Base-by-base conservation (phyloP, 2,797 vertebrate genomes). In the Phataginus tricuspis region DNA sequence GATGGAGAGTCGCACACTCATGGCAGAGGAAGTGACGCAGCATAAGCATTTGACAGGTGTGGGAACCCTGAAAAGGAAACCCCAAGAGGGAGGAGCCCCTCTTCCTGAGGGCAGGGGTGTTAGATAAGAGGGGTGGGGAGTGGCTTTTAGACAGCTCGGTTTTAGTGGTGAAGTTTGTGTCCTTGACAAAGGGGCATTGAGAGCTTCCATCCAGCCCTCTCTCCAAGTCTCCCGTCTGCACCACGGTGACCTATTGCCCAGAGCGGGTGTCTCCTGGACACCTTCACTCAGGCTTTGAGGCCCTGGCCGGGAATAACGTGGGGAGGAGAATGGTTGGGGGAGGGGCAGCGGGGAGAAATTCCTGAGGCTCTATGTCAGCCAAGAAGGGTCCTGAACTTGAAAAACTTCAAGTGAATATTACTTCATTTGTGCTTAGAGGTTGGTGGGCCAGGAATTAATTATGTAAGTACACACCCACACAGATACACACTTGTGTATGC, bases 161-260 rank as follows among this genome's bases (percentile, higher is more conserved):
- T 45, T 45, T 2, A 1, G 21, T 49, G 34, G 29, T 25, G 1
- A 61, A 23, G 25, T 75, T 61, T 64, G 51, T 14, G 45, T 21
- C 39, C 25, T 39, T 53, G 15, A n/a, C 74, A 80, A 31, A 75
- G 10, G 21, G 25, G 27, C 34, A 21, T 4, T 2, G 21, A 29
- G 53, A 0, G 4, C 37, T 51, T 14, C 7, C 27, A 12, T 31
- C 21, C 9, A 61, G 31, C 18, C 49, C 15, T 37, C 49, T 1
- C 39, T 53, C 5, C 0, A 5, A 12, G n/a, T 29, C 18, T 19
- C 12, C n/a, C 21, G 18, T 72, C 57, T 57, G 0, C 4, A 10
- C 21, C 14, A 5, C 2, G 12, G 23, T 18, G 51, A n/a, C 34
- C 11, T 23, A 7, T 2, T 18, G 1, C 75, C 14, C 6, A 9